Base-by-base conservation (phyloP, 1,140 invertebrate species). In the Zaprionus davidi region DNA sequence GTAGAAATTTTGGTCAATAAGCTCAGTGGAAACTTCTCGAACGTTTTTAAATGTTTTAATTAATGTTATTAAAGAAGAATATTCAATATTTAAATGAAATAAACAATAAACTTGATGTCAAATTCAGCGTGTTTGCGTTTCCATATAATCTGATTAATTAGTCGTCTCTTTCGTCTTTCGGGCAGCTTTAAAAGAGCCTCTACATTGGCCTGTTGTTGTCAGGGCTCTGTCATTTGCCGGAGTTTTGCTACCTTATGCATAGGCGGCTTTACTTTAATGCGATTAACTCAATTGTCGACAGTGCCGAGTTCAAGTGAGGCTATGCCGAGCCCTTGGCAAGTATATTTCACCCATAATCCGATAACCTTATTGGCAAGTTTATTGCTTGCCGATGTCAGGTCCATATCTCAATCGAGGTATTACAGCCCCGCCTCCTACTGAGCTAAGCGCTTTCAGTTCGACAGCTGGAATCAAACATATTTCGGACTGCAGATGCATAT, bases 61-160 rank as follows among this genome's bases (percentile, higher is more conserved):
- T 65, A 58, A 72, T 84, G 82, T 86, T 78, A 78, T 66, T 71
- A 78, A 60, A 76, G 44, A 66, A 70, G 75, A 66, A 73, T 87
- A 87, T 84, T 79, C 78, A 75, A 83, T 78, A 90, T 78, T 87
- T 79, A 77, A 88, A 81, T 59, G 36, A 73, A 63, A 67, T 88
- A 88, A 82, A 87, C 72, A 79, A 86, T 82, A 80, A 88, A 90
- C 49, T 87, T 84, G 63, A 88, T 87, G 85, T 87, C 78, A 81
- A 74, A 81, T 71, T 81, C 57, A 67, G 5, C 36, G 11, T 22
- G 3, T 3, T 71, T 31, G 17, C 26, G 24, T 51, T 51, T n/a
- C 1, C 11, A 34, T 22, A 26, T 41, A 15, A 22, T 46, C 28
- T 58, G 65, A 24, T 67, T 67, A 58, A 67, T 28, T 67, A 28